phyloP scores from a whole-genome alignment of 1,140 invertebrate species.

The Brachionus manjavacas region DNA sequence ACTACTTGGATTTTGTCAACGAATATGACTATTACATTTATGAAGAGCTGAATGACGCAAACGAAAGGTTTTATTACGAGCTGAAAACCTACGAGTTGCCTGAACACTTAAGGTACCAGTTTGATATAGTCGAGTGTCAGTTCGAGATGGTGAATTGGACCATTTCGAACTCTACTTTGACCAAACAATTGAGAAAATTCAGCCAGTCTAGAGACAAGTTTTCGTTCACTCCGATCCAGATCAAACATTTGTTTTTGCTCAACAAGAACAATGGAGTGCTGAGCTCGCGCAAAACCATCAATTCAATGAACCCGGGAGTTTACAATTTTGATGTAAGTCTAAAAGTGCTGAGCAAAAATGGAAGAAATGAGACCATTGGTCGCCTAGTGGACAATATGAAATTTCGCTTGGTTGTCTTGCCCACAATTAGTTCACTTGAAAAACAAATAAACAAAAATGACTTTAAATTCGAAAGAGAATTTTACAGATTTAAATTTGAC shows the following conservation, averaged over 20 bases:
- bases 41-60: neutral
- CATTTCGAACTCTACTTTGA: neutral
- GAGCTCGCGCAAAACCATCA: slow-evolving; percentile 25
- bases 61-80: slow-evolving; percentile 35
- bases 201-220: neutral
- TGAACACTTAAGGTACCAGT: neutral
- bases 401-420: neutral
- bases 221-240: neutral
- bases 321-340: slow-evolving; percentile 17
- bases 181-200: neutral
- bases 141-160: neutral
- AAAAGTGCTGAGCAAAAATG: slow-evolving; percentile 14
- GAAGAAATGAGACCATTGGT: neutral
- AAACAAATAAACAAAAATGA: neutral
- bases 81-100: neutral
- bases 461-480: slow-evolving; percentile 28
- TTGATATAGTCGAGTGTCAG: neutral
- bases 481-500: slow-evolving; percentile 33
- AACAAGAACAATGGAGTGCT: slow-evolving; percentile 34
- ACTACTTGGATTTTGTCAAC: neutral
- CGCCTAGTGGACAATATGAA: neutral
- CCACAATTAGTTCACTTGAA: neutral
- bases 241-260: slow-evolving; percentile 18
- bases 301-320: slow-evolving; percentile 8
- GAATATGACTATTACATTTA: slow-evolving; percentile 32